A percentile compares a stretch with the other conserved stretches of the same genome.
These are phyloP conservation scores for Cinara cedri DNA, from an alignment of 2,888 invertebrate species.

Conservation along the genomic window DNA sequence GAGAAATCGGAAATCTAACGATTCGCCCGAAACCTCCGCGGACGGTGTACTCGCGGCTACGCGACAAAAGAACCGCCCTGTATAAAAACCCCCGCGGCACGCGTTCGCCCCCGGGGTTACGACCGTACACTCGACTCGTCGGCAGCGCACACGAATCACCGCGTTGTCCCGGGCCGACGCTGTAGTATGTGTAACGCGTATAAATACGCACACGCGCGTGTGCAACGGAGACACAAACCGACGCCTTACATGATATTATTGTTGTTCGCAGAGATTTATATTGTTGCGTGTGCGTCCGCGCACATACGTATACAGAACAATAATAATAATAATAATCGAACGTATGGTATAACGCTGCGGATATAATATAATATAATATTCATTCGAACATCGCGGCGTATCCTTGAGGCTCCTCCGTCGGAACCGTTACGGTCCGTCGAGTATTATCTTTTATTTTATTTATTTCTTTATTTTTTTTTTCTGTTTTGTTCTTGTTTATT, in stretches of 20 bases:
- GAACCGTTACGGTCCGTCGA: constrained; percentile 48
- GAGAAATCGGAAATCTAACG: too few species aligned
- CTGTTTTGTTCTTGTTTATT: not conserved
- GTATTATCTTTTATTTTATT: not conserved
- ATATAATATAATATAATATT: not conserved
- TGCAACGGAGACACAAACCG: not conserved
- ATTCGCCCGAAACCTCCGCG: too few species aligned
- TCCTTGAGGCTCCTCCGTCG: constrained; percentile 39
- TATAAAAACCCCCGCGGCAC: too few species aligned
- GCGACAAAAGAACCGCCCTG: too few species aligned
- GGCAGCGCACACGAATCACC: constrained; percentile 5
- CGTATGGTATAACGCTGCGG: not conserved
- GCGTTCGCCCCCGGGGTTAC: constrained; percentile 2
- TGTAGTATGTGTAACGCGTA: not conserved
- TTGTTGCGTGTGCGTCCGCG: not conserved
- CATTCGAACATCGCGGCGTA: constrained; percentile 5
- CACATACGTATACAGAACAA: constrained; percentile 1
- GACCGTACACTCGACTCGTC: constrained; percentile 9
- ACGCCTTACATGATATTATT: not conserved
- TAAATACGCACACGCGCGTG: not conserved
- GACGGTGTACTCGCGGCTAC: too few species aligned
- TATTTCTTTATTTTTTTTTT: not conserved
- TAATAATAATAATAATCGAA: constrained; percentile 38
- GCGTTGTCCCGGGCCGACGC: not conserved
- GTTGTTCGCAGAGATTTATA: not conserved